Evolutionary conservation across 2,888 invertebrate species (phyloP), one percentile per base, ranked within the genome.

Genomic region (Pseudococcus viburni): DNA sequence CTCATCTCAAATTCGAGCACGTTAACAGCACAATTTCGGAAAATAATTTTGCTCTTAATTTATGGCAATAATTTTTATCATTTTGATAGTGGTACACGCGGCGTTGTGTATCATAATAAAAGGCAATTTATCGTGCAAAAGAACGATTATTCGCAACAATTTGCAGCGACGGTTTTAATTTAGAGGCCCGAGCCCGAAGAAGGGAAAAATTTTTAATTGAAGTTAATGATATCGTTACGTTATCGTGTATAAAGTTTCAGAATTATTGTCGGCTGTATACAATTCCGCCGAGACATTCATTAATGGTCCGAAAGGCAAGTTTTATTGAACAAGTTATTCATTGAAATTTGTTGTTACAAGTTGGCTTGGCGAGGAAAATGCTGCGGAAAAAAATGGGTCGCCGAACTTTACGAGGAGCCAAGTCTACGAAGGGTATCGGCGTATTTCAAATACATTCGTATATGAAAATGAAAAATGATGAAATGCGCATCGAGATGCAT

Each of bases 141-240:
- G 68, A 68, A 68, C 68, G 68, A 68, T 68, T 68, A 68, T 68
- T 68, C 68, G 68, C 12, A 12, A 68, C 68, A 68, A 68, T 68
- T 68, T 68, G 12, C 12, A 22, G 68, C 26, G 26, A 68, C 22
- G 68, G 68, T 68, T 68, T 68, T 68, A 68, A 68, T 68, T 68
- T 68, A 68, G 26, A 68, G 68, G 26, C 68, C 9, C 11, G 68
- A 68, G 68, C 26, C 68, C 15, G 9, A 22, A 11, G 68, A 9
- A 68, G 26, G 68, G 68, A 26, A 68, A 68, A 68, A 26, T 68
- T 68, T 68, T 68, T 68, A 68, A 68, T 68, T 68, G 68, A 68
- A 68, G 68, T 68, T 68, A 68, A 68, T 68, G 68, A 68, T 68
- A 68, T 68, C 68, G 68, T 68, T 68, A 68, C 68, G 68, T 68